Conservation (phyloP, 1,140 invertebrate species). For the Laupala kohalensis region DNA sequence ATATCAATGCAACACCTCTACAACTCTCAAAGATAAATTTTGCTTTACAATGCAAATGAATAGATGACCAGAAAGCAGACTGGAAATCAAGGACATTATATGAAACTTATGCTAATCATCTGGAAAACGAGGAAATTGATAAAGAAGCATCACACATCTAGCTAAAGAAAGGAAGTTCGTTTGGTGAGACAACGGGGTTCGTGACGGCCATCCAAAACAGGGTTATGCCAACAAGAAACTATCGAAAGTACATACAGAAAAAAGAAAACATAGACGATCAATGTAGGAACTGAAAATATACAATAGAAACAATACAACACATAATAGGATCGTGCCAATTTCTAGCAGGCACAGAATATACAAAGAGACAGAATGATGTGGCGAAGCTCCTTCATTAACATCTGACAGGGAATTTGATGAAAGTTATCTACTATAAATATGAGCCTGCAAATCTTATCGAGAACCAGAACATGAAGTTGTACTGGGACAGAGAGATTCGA, state of each 20-base stretch:
- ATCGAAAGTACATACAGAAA: too few species aligned
- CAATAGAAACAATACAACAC: too few species aligned
- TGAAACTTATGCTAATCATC: neutral
- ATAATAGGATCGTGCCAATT: neutral
- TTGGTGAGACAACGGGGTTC: neutral
- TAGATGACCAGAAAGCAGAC: too few species aligned
- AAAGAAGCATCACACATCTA: neutral
- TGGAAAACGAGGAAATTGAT: neutral
- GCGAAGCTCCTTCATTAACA: neutral
- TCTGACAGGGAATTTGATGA: neutral
- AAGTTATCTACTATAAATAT: neutral
- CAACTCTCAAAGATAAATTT: too few species aligned
- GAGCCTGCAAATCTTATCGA: too few species aligned
- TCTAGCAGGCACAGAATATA: slow-evolving; percentile 2
- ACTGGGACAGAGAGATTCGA: neutral
- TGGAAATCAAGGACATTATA: too few species aligned
- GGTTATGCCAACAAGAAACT: neutral
- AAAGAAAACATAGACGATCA: neutral
- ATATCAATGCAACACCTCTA: too few species aligned
- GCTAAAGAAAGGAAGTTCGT: neutral
- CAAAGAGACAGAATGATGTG: slow-evolving; percentile 3
- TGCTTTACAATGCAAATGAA: too few species aligned
- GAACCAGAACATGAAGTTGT: neutral
- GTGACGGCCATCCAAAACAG: neutral
- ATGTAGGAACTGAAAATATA: neutral